Base-by-base conservation (phyloP, 2,113 vertebrate species). In the Mustela lutreola region DNA sequence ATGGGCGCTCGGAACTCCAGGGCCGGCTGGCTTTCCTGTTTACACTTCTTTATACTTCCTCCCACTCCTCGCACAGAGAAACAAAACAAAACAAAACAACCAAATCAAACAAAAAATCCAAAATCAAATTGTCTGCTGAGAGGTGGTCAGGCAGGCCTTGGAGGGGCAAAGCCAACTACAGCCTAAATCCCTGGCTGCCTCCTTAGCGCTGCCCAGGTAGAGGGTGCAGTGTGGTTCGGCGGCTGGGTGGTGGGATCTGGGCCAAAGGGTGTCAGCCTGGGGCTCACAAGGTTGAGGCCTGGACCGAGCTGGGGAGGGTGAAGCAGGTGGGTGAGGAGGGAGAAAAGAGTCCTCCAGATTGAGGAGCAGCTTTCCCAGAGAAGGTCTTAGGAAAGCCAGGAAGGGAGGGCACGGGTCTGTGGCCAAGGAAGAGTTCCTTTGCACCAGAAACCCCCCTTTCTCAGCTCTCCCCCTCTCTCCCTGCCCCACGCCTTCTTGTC, bases 1-100 rank as follows among this genome's bases (percentile, higher is more conserved):
- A 99, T 99, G 97, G 98, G 96, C 97, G 76, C 98, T 98, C 97
- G 98, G 97, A 98, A 98, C 98, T 98, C 98, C 98, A 98, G 99
- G 98, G 97, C 92, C 2, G 95, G 98, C 99, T 98, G 94, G 79
- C 96, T 99, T 99, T 99, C 99, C 99, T 99, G 99, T 99, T 99
- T 98, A 99, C 98, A 98, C 97, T 98, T 98, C 98, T 97, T 95
- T 91, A 96, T 98, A 99, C 98, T 99, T 99, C 99, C 99, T 99
- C 97, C 95, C 73, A 93, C 93, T 96, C 96, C 10, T 2, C 3
- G 10, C 89, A 12, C 89, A 11, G 94, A 94, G 96, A 98, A 50
- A 50, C 48, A 50, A 50, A 50, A 50, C 48, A 48, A 97, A 98
- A 96, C 63, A 97, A 97, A 92, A 60, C 58, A 60, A 97, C 92